Conservation (phyloP, 92 coral and sea anemone species). For the Siderastrea siderea region DNA sequence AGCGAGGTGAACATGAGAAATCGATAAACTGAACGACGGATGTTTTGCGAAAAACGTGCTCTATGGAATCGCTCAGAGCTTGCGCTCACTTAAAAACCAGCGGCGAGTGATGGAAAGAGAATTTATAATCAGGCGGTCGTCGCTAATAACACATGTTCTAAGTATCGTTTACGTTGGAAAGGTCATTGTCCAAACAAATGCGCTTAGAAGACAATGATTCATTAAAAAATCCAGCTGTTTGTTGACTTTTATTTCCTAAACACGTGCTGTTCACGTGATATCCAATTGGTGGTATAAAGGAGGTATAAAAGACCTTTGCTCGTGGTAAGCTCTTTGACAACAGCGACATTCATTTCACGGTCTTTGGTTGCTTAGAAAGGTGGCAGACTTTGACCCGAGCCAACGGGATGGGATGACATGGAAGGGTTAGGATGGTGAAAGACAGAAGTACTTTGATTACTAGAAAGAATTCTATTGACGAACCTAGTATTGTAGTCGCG, state of each 20-base stretch:
- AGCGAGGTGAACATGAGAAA: neutral
- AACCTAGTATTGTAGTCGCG: too few relatives aligned
- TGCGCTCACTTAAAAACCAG: neutral
- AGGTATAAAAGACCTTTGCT: neutral
- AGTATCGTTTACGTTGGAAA: conserved; percentile 12
- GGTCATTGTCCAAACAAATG: conserved; percentile 27
- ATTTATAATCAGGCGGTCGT: neutral
- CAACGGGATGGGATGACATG: neutral
- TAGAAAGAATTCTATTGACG: too few relatives aligned
- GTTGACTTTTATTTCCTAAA: neutral
- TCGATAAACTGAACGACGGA: too few relatives aligned
- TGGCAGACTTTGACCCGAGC: neutral
- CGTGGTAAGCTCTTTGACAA: neutral
- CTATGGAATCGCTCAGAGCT: neutral
- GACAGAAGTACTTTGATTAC: too few relatives aligned
- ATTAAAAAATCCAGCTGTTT: conserved; percentile 26
- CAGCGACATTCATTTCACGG: neutral
- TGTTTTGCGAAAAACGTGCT: neutral
- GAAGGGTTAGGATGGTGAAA: too few relatives aligned
- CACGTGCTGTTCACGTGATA: conserved; percentile 37
- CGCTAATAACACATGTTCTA: neutral
- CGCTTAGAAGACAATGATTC: neutral
- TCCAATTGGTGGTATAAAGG: neutral
- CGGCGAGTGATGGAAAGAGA: neutral
- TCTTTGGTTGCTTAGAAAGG: neutral